phyloP scores from a whole-genome alignment of 2,797 vertebrate genomes.

The Tauraco hartlaubi region DNA sequence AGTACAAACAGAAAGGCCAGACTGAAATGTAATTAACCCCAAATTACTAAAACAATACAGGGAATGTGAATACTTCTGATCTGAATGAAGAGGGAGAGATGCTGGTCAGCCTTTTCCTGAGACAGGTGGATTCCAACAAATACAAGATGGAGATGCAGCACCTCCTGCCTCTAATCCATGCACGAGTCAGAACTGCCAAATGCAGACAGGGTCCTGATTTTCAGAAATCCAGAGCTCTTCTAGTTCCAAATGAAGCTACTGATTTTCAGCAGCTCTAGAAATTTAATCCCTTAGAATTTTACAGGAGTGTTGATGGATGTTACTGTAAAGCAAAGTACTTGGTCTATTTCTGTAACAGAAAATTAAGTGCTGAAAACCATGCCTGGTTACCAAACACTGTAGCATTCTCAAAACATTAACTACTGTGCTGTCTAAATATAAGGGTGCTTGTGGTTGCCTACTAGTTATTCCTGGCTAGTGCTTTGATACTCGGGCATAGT shows the following conservation, averaged over 20 bases:
- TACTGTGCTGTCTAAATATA: not conserved
- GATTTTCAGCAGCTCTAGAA: conserved; percentile 18
- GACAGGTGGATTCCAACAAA: not conserved
- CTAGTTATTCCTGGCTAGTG: not conserved
- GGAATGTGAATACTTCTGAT: not conserved
- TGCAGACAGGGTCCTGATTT: not conserved
- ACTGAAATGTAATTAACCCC: not conserved
- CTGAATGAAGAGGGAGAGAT: not conserved
- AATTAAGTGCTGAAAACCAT: not conserved
- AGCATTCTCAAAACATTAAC: not conserved
- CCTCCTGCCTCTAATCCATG: not conserved
- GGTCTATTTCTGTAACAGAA: not conserved
- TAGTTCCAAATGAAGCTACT: not conserved
- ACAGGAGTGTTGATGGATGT: not conserved
- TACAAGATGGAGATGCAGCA: not conserved
- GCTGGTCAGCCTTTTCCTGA: not conserved
- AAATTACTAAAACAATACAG: not conserved
- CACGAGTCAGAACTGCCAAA: not conserved
- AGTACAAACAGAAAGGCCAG: not conserved
- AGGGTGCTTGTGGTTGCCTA: not conserved
- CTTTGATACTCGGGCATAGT: not conserved
- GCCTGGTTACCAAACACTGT: not conserved
- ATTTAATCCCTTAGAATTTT: conserved; percentile 2
- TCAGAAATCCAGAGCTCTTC: not conserved
- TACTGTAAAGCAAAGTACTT: not conserved